Conservation (phyloP, 2,888 invertebrate species). For the Automeris io region DNA sequence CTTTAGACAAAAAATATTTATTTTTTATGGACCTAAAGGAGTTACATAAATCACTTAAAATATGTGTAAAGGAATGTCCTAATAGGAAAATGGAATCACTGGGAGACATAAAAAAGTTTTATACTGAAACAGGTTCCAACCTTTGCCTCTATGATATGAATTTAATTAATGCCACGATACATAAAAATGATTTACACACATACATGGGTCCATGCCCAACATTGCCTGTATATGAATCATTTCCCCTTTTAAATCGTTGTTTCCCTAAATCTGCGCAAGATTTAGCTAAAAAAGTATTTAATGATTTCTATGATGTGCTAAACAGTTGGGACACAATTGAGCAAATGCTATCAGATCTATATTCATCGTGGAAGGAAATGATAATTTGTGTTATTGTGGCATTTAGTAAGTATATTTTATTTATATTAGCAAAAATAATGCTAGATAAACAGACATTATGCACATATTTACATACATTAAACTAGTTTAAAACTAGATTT, state of each 20-base stretch:
- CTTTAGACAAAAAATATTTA: conserved; percentile 85
- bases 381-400: conserved; percentile 87
- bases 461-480: too few relatives aligned
- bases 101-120: conserved; percentile 84
- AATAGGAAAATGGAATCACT: conserved; percentile 78
- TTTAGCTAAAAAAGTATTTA: conserved; percentile 78
- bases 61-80: conserved; percentile 94
- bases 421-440: not conserved
- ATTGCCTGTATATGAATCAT: conserved; percentile 86
- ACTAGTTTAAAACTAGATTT: too few relatives aligned
- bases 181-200: conserved; percentile 52
- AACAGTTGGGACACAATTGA: conserved; percentile 94
- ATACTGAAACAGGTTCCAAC: conserved; percentile 82
- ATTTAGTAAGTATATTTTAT: conserved; percentile 80
- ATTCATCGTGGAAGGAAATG: conserved; percentile 92
- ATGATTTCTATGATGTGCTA: conserved; percentile 86
- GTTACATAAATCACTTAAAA: conserved; percentile 85
- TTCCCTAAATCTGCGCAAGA: conserved; percentile 85
- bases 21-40: conserved; percentile 90
- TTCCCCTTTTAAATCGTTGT: conserved; percentile 90
- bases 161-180: conserved; percentile 70
- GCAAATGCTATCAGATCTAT: conserved; percentile 91
- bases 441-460: too few relatives aligned
- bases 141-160: conserved; percentile 86
- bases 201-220: conserved; percentile 86